A percentile compares a stretch with the other conserved stretches of the same genome.
These are phyloP conservation scores for Eucriotettix oculatus DNA, from an alignment of 2,888 invertebrate species.

Conservation along the genomic window DNA sequence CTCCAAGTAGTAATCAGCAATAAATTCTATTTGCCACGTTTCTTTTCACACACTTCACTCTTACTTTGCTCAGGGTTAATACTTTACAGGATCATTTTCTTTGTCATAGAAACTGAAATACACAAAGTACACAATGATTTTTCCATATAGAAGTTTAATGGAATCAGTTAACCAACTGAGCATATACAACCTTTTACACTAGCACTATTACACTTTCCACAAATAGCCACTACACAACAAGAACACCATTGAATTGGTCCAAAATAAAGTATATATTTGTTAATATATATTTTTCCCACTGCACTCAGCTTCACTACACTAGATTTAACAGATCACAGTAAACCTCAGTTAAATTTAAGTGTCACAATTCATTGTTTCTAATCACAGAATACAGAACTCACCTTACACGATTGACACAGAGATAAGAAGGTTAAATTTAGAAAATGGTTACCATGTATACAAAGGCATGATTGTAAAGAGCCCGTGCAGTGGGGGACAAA, in stretches of 20 bases:
- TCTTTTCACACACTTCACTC: constrained; percentile 10
- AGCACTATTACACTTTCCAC: constrained; percentile 1
- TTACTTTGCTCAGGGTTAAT: constrained; percentile 9
- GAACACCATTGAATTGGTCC: neutral
- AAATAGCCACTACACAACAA: constrained; percentile 3
- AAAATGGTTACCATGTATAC: no score
- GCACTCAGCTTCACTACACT: neutral
- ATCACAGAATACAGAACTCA: neutral
- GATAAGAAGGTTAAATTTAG: no score
- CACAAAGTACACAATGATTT: no score
- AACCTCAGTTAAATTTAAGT: neutral
- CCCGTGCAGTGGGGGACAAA: no score
- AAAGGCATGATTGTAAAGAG: no score
- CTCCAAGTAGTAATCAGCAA: constrained; percentile 9
- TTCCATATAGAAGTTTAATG: no score
- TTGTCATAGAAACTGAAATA: neutral
- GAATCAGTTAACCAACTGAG: neutral
- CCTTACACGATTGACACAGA: no score
- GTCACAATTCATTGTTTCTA: neutral
- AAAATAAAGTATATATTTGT: neutral
- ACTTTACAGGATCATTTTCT: neutral
- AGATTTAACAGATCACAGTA: neutral
- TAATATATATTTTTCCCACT: neutral
- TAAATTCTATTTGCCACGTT: constrained; percentile 13
- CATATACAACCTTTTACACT: neutral